Evolutionary conservation across 2,888 invertebrate genomes (phyloP).

Genomic region (Apamea epomidion): DNA sequence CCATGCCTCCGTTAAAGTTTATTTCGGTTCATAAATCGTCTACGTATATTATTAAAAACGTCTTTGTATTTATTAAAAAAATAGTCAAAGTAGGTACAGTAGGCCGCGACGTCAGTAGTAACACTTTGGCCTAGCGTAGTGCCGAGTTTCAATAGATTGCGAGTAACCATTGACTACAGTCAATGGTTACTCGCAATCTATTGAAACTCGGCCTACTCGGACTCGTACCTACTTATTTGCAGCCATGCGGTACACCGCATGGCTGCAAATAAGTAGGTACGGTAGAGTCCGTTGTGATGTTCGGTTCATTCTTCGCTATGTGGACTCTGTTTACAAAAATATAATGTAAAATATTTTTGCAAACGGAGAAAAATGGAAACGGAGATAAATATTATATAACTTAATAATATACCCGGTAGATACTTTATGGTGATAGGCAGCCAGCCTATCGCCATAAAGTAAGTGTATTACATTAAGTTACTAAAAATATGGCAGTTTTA

Average conservation of each 20-base stretch:
- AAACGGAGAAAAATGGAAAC: too few relatives aligned
- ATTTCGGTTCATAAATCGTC: constrained; percentile 12
- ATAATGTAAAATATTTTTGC: not conserved
- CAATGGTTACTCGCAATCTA: too few relatives aligned
- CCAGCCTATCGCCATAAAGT: too few relatives aligned
- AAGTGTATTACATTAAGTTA: not conserved
- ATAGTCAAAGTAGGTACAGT: too few relatives aligned
- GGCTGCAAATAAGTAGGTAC: not conserved
- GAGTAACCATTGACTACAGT: not conserved
- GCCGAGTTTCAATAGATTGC: not conserved
- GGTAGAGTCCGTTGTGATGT: not conserved
- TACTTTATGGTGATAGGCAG: not conserved
- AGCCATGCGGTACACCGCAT: too few relatives aligned
- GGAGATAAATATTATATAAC: too few relatives aligned
- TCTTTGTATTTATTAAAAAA: not conserved
- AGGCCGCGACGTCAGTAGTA: not conserved
- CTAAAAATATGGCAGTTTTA: not conserved
- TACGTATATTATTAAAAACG: not conserved
- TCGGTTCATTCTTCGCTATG: too few relatives aligned
- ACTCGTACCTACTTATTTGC: too few relatives aligned
- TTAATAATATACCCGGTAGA: not conserved
- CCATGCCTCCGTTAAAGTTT: constrained; percentile 12
- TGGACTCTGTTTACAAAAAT: not conserved
- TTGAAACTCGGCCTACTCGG: too few relatives aligned
- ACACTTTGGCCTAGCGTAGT: not conserved